Evolutionary conservation across 2,888 invertebrate species (phyloP).

Genomic region (Trisateles emortualis): DNA sequence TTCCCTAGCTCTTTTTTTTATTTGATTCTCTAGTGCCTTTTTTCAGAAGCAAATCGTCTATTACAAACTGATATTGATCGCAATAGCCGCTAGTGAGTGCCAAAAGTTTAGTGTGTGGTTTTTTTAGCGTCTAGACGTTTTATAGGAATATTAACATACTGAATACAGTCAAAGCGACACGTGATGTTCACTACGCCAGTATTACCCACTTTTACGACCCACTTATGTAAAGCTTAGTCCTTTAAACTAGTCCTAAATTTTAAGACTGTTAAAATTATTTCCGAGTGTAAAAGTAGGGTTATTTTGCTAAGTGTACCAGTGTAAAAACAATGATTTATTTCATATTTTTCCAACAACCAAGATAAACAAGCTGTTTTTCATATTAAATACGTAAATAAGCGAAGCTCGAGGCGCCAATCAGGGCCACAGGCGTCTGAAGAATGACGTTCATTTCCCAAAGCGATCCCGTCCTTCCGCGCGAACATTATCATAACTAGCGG

Average conservation of each 20-base stretch:
- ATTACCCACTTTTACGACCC: slow-evolving; percentile 25
- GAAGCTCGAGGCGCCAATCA: slow-evolving; percentile 67
- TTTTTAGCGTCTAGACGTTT: slow-evolving; percentile 62
- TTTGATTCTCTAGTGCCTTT: slow-evolving; percentile 73
- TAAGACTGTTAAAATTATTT: slow-evolving; percentile 3
- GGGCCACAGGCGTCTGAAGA: slow-evolving; percentile 60
- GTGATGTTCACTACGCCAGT: slow-evolving; percentile 34
- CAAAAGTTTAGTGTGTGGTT: slow-evolving; percentile 47
- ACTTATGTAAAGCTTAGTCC: slow-evolving; percentile 22
- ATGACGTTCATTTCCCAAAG: slow-evolving; percentile 74
- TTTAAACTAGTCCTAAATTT: slow-evolving; percentile 26
- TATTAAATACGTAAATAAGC: slow-evolving; percentile 39
- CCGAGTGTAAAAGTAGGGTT: neutral
- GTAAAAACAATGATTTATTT: neutral
- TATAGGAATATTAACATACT: slow-evolving; percentile 49
- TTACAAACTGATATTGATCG: slow-evolving; percentile 73
- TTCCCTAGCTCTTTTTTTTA: slow-evolving; percentile 79
- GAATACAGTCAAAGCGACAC: slow-evolving; percentile 41
- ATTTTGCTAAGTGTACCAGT: neutral
- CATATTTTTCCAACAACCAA: neutral
- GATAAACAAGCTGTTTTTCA: neutral
- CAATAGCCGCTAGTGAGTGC: slow-evolving; percentile 58
- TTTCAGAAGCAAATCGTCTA: slow-evolving; percentile 80
- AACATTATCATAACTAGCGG: slow-evolving; percentile 66
- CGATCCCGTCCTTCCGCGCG: slow-evolving; percentile 69